Evolutionary conservation across 2,888 invertebrate species (phyloP).

Genomic region (Augiades crinisus): DNA sequence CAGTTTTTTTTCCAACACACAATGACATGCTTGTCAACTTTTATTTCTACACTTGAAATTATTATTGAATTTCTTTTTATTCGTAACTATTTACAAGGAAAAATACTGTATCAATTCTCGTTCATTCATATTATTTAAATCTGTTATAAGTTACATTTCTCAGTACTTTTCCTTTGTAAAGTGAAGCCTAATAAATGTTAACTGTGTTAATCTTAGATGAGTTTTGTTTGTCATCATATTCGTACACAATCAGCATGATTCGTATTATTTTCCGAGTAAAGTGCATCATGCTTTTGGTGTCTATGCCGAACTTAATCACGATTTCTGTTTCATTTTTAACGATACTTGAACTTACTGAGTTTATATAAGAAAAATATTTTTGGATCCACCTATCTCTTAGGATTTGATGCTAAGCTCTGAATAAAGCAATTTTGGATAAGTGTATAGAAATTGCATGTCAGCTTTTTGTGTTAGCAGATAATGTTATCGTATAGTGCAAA

Average conservation of each 20-base stretch:
- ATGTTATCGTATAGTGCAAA: slow-evolving; percentile 47
- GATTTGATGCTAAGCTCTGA: slow-evolving; percentile 37
- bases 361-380: slow-evolving; percentile 9
- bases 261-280: slow-evolving; percentile 63
- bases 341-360: slow-evolving; percentile 18
- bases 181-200: slow-evolving; percentile 43
- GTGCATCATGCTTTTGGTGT: slow-evolving; percentile 80
- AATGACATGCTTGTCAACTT: slow-evolving; percentile 67
- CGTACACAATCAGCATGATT: slow-evolving; percentile 71
- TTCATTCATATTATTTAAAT: neutral
- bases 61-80: slow-evolving; percentile 49
- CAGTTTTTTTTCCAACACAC: slow-evolving; percentile 44
- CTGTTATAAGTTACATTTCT: neutral
- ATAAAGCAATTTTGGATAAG: slow-evolving; percentile 37
- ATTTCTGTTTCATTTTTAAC: slow-evolving; percentile 37
- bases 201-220: slow-evolving; percentile 44
- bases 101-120: slow-evolving; percentile 47
- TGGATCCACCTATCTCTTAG: slow-evolving; percentile 32
- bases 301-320: slow-evolving; percentile 47
- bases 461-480: slow-evolving; percentile 74
- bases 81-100: slow-evolving; percentile 50
- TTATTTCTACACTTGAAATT: slow-evolving; percentile 49
- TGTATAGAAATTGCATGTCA: slow-evolving; percentile 64
- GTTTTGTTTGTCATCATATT: slow-evolving; percentile 54
- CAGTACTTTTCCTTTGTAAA: slow-evolving; percentile 65